Base-by-base conservation (phyloP, 2,797 vertebrate species). In the Dermochelys coriacea region DNA sequence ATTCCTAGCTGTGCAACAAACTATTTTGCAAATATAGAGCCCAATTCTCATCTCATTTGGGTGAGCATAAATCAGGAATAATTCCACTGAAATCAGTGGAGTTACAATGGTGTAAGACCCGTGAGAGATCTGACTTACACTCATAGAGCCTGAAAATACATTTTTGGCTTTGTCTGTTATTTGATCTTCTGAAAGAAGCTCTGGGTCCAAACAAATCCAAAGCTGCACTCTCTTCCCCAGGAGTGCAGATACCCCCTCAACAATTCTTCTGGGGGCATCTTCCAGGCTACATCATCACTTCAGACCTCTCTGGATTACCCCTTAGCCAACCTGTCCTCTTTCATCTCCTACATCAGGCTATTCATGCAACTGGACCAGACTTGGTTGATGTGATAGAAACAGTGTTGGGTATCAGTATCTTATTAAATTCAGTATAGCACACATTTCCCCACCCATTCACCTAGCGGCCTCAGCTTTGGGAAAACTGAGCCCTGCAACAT, bases 51-150 rank as follows among this genome's bases (percentile, higher is more conserved):
- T 93, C 89, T 95, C 86, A 90, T 51, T 88, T 1, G 0, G 51
- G 92, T 91, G 95, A 89, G 83, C 59, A 52, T 81, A 89, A 86
- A 75, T 90, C 82, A 91, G 83, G 81, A 95, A 93, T 75, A 93
- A 61, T 45, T 87, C 19, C 31, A 2, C 29, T 41, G 75, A 91
- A 94, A 91, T 81, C 52, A 93, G 75, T 81, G 80, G 47, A 12
- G 11, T 88, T 86, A 10, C 64, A 84, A 87, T 74, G 25, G 49
- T 49, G 54, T 52, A 84, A 61, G 14, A 19, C 50, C 55, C 81
- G 25, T 2, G 0, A 77, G 80, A 83, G 77, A 90, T 71, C n/a
- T 57, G 49, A 71, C 64, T 75, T 11, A 52, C 55, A n/a, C 80
- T 91, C 7, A 0, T 19, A 83, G 45, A 21, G 41, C 50, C 61